Conservation (phyloP, 2,888 invertebrate genomes). For the Dryobotodes eremita region DNA sequence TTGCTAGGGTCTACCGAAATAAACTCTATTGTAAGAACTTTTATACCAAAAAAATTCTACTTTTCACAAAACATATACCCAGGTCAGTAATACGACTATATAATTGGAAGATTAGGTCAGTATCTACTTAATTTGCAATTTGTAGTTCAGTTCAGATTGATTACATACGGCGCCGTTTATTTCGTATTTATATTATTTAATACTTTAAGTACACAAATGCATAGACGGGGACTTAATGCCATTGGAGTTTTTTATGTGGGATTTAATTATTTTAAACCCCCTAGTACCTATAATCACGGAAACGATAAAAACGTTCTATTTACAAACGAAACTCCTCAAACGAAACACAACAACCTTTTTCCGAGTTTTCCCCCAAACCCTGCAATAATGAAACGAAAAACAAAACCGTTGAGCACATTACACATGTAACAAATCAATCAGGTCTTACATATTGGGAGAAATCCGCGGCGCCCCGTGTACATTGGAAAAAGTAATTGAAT, state of each 20-base stretch:
- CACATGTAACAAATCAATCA: slow-evolving; percentile 74
- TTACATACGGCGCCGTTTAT: neutral
- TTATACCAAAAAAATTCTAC: neutral
- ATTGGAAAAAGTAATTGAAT: slow-evolving; percentile 81
- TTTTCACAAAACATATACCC: neutral
- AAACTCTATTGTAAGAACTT: neutral
- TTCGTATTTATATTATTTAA: neutral
- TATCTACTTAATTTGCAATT: neutral
- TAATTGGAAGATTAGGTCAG: neutral
- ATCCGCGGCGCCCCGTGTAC: slow-evolving; percentile 70
- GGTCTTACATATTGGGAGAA: slow-evolving; percentile 66
- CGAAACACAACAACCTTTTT: neutral
- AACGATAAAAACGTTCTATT: neutral
- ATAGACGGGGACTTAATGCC: too few species aligned
- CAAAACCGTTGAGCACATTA: slow-evolving; percentile 49
- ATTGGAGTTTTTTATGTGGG: neutral
- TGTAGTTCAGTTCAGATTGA: neutral
- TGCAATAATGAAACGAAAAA: slow-evolving; percentile 48
- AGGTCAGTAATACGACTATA: too few species aligned
- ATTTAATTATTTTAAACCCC: neutral
- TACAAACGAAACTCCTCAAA: neutral
- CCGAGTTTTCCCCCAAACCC: neutral
- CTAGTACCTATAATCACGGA: neutral
- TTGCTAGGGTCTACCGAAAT: neutral
- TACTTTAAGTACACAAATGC: too few species aligned